phyloP scores from a whole-genome alignment of 2,113 vertebrate genomes.

The Desmodus rotundus region DNA sequence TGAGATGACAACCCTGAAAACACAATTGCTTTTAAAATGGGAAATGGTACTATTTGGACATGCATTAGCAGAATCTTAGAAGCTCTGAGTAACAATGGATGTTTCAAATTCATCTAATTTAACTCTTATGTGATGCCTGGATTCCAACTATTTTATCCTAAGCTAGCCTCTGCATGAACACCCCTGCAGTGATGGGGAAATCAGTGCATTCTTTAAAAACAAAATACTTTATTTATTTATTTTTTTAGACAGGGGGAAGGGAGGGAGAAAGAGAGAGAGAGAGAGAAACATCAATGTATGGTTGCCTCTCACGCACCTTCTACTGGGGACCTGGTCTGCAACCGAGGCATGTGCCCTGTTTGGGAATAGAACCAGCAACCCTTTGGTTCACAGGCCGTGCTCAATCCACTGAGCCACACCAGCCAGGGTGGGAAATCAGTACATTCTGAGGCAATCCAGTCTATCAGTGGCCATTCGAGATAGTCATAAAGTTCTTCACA shows the following conservation, averaged over 20 bases:
- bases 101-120: neutral
- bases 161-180: neutral
- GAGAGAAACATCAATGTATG: no score
- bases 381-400: no score
- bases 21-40: neutral
- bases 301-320: no score
- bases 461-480: neutral
- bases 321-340: no score
- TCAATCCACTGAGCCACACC: no score
- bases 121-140: neutral
- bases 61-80: neutral
- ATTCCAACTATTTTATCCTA: slow-evolving; percentile 16
- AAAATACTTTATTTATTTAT: no score
- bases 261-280: no score
- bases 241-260: no score
- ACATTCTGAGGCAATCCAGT: neutral
- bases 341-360: no score
- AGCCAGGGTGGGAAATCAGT: neutral
- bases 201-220: neutral
- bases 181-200: neutral
- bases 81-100: neutral
- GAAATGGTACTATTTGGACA: neutral
- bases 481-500: neutral
- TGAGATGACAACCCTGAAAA: slow-evolving; percentile 1
- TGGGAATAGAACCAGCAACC: no score